These are phyloP conservation scores for Drosophila differens DNA, from an alignment of 2,888 invertebrate species.

Conservation along the genomic window DNA sequence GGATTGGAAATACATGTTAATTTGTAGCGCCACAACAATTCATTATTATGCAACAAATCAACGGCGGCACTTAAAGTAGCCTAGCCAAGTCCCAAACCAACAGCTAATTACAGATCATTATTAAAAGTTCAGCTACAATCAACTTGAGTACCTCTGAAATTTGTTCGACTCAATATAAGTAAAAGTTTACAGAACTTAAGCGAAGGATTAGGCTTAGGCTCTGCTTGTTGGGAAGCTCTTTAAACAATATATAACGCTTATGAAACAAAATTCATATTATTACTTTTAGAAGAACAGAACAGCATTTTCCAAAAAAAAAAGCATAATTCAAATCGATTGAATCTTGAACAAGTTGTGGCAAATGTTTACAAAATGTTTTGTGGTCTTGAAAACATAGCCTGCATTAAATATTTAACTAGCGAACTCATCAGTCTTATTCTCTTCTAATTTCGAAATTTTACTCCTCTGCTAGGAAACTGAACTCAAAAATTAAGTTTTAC, in stretches of 20 bases:
- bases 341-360: not conserved
- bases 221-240: not conserved
- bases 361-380: not conserved
- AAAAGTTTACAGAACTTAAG: not conserved
- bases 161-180: not conserved
- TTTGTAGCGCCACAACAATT: slow-evolving; percentile 59
- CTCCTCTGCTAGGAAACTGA: not conserved
- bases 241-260: not conserved
- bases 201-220: not conserved
- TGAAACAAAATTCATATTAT: not conserved
- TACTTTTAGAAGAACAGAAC: not conserved
- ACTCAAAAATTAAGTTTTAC: not conserved
- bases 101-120: slow-evolving; percentile 29
- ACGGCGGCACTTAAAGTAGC: slow-evolving; percentile 35
- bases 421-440: not conserved
- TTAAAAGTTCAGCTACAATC: slow-evolving; percentile 31
- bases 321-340: not conserved
- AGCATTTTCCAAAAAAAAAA: not conserved
- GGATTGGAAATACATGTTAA: slow-evolving; percentile 63
- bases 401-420: not conserved
- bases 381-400: not conserved
- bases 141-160: slow-evolving; percentile 3
- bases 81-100: slow-evolving; percentile 10
- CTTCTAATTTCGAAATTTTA: not conserved
- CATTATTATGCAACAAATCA: slow-evolving; percentile 67